Base-by-base conservation (phyloP, 2,888 invertebrate genomes). In the Mesodorylaimus sp. region DNA sequence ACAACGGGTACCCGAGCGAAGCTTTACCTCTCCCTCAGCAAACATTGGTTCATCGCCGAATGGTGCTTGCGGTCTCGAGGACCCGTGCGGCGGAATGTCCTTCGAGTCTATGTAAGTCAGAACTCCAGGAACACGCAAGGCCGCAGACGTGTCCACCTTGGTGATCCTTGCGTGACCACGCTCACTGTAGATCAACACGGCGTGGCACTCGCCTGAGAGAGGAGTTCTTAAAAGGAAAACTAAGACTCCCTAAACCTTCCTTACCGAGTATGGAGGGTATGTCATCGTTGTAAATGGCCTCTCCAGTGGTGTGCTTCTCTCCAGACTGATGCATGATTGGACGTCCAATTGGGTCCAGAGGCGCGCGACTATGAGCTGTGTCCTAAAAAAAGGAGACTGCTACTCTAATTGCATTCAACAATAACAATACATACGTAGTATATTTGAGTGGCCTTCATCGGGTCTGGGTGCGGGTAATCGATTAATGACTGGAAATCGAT, bases 261-360 rank as follows among this genome's bases (percentile, higher is more conserved):
- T 32, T 32, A 32, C 32, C 16, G 10, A 16, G 32, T 32, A 10
- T 7, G 16, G 32, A 16, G 16, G 32, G 51, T 58, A 87, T 80
- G 63, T 93, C 93, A 64, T 88, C 88, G 56, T 81, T 79, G 65
- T 89, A 93, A 46, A 83, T 72, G 0, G 91, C 89, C 73, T 91
- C 89, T 1, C 91, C 76, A 0, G 86, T 81, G 1, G 81, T 81
- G 70, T 93, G 91, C 64, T 88, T 86, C 43, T 76, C 75, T 0
- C 83, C 87, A 7, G 88, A 81, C 45, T 75, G 68, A 63, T 91
- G 91, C 1, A 80, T 74, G 45, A 84, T 69, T 0, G 88, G 83
- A 51, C 81, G 74, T 0, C 88, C 86, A 21, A 91, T 77, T 23
- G 80, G 74, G 69, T 88, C 84, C 43, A 71, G 73, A 5, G 53